A percentile compares a stretch with the other conserved stretches of the same genome.
Evolutionary conservation across 2,888 invertebrate species (phyloP).

Genomic region (Agrochola macilenta): DNA sequence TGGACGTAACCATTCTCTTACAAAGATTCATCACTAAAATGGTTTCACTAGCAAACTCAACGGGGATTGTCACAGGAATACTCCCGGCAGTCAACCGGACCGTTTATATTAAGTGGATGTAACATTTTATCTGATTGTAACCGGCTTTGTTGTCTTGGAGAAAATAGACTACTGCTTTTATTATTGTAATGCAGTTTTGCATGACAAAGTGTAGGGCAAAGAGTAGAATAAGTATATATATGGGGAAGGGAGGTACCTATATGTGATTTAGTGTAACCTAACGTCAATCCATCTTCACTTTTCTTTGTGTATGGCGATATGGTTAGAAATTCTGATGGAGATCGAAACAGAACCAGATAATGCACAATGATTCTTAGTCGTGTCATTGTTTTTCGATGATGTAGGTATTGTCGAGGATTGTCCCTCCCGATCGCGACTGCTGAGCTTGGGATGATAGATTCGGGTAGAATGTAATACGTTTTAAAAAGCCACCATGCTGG

Average conservation of each 20-base stretch:
- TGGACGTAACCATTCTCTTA: slow-evolving; percentile 22
- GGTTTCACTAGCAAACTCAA: slow-evolving; percentile 15
- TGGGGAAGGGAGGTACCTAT: not conserved
- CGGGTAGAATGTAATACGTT: not conserved
- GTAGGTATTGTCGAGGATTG: not conserved
- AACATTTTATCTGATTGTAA: slow-evolving; percentile 57
- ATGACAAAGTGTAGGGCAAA: slow-evolving; percentile 47
- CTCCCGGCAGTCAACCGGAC: not conserved
- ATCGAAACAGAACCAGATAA: not conserved
- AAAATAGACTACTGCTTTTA: slow-evolving; percentile 35
- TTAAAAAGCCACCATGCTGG: not conserved
- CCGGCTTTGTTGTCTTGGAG: slow-evolving; percentile 30
- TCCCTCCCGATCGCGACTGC: not conserved
- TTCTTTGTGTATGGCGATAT: slow-evolving; percentile 7
- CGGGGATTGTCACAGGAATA: slow-evolving; percentile 21
- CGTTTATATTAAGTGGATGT: slow-evolving; percentile 45
- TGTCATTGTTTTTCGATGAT: not conserved
- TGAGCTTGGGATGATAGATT: not conserved
- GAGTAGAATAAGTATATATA: too few species aligned
- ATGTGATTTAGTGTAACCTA: not conserved
- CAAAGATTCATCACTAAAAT: slow-evolving; percentile 53
- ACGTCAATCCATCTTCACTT: slow-evolving; percentile 16
- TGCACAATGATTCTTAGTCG: not conserved
- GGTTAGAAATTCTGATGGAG: not conserved
- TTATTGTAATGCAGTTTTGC: slow-evolving; percentile 61